Evolutionary conservation across 2,888 invertebrate species (phyloP), one percentile per base, ranked within the genome.

Genomic region (Lithophane semibrunnea): DNA sequence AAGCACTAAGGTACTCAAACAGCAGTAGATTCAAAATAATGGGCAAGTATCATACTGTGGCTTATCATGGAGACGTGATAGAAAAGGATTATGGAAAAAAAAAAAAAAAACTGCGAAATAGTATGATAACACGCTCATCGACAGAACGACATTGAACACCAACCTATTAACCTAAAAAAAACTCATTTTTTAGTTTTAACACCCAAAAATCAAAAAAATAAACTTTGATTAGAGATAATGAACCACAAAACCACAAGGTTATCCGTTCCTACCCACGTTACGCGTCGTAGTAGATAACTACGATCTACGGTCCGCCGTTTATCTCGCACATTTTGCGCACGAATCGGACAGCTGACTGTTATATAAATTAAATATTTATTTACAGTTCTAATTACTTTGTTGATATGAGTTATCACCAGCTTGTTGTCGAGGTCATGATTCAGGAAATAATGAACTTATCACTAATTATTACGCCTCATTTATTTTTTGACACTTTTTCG

Each of bases 371-470:
- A 75, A 79, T 84, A 77, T 86, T 82, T 84, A 69, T 80, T 78
- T 78, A 79, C 73, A 72, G 29, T 65, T 54, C 61, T 75, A 70
- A 79, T 75, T 84, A 79, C 67, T 69, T 65, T 74, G 71, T 68
- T 76, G 85, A 87, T 90, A 88, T 54, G 77, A 65, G 80, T 86
- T 90, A 88, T 91, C 90, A 79, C 9, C 18, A 18, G 16, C 42
- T 37, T 84, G 80, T 88, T 90, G 89, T 60, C 89, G 91, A 91
- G 92, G 92, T 92, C 91, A 83, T 88, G 91, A 88, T 86, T 91
- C 87, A 89, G 92, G 92, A 91, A 91, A 82, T 83, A 60, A 29
- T 82, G 77, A 8, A 65, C 69, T 82, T 83, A 86, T 85, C 83
- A 76, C 65, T 42, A 63, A 61, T 72, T 88, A 87, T 79, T 91